These are phyloP conservation scores for Rhagoletis pomonella DNA, from an alignment of 1,140 invertebrate genomes.

Conservation along the genomic window DNA sequence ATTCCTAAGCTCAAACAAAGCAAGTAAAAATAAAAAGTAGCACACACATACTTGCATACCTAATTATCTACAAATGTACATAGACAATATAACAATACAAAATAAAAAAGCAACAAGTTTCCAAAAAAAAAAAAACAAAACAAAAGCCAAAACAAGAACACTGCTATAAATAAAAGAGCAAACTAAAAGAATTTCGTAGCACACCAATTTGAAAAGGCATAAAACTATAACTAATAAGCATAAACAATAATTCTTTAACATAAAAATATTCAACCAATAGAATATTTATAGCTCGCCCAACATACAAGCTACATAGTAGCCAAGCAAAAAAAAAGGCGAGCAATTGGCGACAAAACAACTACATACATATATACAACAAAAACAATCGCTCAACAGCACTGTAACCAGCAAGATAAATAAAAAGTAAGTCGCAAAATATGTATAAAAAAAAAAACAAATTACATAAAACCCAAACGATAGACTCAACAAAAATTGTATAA, in stretches of 20 bases:
- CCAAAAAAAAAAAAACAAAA: background rate
- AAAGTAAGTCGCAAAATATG: too few relatives aligned
- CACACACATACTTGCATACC: background rate
- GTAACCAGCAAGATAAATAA: too few relatives aligned
- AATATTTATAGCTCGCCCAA: constrained; percentile 1
- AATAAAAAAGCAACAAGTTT: constrained; percentile 44
- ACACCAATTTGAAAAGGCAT: background rate
- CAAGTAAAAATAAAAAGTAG: background rate
- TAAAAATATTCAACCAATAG: background rate
- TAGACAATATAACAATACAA: background rate
- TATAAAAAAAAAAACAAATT: too few relatives aligned
- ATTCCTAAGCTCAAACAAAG: background rate
- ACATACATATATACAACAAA: too few relatives aligned
- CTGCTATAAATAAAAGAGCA: constrained; percentile 3
- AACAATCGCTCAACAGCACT: too few relatives aligned
- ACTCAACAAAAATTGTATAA: constrained; percentile 20
- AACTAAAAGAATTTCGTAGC: background rate
- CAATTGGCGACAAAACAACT: too few relatives aligned
- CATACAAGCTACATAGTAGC: background rate
- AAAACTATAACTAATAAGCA: background rate
- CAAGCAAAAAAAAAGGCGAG: background rate
- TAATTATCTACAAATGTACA: background rate
- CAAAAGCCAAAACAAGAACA: background rate
- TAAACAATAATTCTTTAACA: background rate
- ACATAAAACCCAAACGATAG: background rate